phyloP scores from a whole-genome alignment of 2,113 vertebrate species.

The Catharus minimus region DNA sequence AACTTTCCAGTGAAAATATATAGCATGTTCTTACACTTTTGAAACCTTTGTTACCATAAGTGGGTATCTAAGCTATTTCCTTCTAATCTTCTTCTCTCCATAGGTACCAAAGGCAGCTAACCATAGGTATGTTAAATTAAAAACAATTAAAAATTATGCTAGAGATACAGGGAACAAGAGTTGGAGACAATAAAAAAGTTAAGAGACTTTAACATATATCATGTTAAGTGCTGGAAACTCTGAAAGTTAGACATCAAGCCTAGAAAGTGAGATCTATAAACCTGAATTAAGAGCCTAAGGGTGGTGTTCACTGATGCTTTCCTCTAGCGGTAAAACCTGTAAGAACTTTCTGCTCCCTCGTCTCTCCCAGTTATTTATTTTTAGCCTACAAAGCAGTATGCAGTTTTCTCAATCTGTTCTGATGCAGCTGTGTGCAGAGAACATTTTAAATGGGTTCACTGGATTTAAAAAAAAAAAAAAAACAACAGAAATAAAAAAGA shows the following conservation, averaged over 20 bases:
- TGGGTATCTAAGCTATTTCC: background rate
- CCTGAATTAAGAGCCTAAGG: background rate
- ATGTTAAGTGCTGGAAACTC: background rate
- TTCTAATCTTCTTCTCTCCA: background rate
- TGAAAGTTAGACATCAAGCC: background rate
- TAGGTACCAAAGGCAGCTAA: background rate
- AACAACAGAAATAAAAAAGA: background rate
- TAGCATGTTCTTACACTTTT: background rate
- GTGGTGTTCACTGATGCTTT: background rate
- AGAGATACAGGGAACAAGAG: background rate
- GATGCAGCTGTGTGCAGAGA: background rate
- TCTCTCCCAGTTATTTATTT: constrained; percentile 2
- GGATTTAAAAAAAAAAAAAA: background rate
- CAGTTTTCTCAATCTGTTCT: background rate
- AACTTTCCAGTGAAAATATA: background rate
- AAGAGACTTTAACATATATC: background rate
- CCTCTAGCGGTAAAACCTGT: background rate
- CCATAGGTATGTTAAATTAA: background rate
- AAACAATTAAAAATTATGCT: background rate
- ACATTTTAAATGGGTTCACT: background rate
- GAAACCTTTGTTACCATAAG: background rate
- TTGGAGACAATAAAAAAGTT: background rate
- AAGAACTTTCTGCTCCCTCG: background rate
- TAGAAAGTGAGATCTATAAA: background rate
- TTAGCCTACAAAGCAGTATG: background rate